Percentiles rank a stretch among this genome's conserved stretches.
These are phyloP conservation scores for Cephus runcator DNA, from an alignment of 2,888 invertebrate genomes.

Conservation along the genomic window DNA sequence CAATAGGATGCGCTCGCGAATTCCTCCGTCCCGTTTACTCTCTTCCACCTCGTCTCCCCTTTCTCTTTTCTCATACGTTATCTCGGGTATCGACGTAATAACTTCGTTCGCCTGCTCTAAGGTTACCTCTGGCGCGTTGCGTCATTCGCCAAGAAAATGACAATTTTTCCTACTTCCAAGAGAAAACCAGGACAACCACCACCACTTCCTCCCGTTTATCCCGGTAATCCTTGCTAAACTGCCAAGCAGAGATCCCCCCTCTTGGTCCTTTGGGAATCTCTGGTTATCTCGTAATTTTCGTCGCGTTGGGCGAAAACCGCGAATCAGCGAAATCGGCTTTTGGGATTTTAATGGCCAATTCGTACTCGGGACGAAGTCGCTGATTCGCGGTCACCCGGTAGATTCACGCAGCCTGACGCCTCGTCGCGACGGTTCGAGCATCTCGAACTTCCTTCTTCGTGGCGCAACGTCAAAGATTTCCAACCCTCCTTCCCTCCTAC, in stretches of 20 bases:
- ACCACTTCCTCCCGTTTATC: neutral
- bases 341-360: neutral
- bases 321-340: neutral
- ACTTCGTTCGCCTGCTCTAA: neutral
- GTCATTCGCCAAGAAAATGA: neutral
- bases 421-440: neutral
- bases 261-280: no score
- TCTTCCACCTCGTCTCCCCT: no score
- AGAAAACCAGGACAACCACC: neutral
- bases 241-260: no score
- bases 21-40: neutral
- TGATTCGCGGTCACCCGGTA: neutral
- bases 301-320: no score
- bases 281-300: no score
- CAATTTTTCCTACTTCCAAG: neutral
- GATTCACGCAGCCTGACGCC: neutral
- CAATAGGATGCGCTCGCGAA: neutral
- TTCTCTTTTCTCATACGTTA: neutral
- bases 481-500: neutral
- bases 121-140: neutral
- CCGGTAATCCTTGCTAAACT: no score
- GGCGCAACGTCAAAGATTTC: slow-evolving; percentile 14
- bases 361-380: no score
- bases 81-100: neutral
- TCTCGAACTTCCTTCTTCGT: slow-evolving; percentile 10